phyloP scores from a whole-genome alignment of 2,113 vertebrate species.

The Scytalopus superciliaris region DNA sequence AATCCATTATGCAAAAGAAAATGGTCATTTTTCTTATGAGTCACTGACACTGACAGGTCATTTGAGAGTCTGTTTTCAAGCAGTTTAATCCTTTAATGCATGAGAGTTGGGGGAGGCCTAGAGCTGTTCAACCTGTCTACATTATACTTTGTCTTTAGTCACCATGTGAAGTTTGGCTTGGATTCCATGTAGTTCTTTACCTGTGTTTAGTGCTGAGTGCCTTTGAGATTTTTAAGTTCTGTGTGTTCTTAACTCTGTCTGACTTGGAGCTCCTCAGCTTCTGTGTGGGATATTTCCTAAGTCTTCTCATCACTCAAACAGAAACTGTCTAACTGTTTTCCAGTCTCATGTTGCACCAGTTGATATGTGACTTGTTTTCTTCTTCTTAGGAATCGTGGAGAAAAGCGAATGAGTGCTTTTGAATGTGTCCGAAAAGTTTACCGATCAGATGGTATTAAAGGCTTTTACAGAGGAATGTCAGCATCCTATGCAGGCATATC shows the following conservation, averaged over 20 bases:
- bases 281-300: background rate
- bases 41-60: background rate
- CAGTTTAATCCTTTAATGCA: background rate
- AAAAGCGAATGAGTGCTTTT: constrained; percentile 90
- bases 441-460: constrained; percentile 87
- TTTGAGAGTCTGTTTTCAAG: background rate
- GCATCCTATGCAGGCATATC: constrained; percentile 98
- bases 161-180: background rate
- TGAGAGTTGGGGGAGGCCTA: background rate
- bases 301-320: background rate
- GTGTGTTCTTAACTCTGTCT: background rate
- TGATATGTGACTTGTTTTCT: background rate
- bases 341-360: background rate
- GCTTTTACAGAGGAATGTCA: constrained; percentile 98
- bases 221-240: background rate
- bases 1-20: background rate
- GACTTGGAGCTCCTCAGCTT: background rate
- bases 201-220: background rate
- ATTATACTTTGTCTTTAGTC: background rate
- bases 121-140: fast-evolving
- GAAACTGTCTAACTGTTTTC: background rate
- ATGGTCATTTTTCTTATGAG: background rate
- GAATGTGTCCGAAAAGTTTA: constrained; percentile 94
- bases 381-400: constrained; percentile 84
- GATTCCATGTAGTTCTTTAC: background rate